phyloP scores from a whole-genome alignment of 2,113 vertebrate species.

The Vicugna pacos region DNA sequence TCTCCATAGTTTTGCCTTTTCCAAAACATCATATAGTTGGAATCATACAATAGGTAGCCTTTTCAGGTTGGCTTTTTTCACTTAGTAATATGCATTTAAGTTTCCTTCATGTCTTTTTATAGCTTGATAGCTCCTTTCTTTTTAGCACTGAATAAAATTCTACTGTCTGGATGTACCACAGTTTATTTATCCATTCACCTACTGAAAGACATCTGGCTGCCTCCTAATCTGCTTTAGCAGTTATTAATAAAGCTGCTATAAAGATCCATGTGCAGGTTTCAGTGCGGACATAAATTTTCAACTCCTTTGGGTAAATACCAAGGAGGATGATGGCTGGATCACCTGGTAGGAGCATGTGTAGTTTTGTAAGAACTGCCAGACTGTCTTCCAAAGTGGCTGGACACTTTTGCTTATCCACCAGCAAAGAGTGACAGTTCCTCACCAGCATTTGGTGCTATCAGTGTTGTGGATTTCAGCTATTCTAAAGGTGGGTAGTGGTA shows the following conservation, averaged over 20 bases:
- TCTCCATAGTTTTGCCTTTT: not conserved
- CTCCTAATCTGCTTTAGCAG: not conserved
- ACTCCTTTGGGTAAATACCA: not conserved
- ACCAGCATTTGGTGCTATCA: not conserved
- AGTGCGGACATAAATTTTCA: not conserved
- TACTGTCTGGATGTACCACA: not conserved
- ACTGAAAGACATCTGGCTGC: not conserved
- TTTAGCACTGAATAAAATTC: not conserved
- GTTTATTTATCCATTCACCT: not conserved
- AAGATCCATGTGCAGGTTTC: not conserved
- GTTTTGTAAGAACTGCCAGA: not conserved
- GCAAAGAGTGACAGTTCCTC: not conserved
- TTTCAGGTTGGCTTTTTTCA: not conserved
- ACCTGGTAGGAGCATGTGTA: not conserved
- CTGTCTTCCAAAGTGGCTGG: not conserved
- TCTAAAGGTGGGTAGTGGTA: not conserved
- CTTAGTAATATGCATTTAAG: not conserved
- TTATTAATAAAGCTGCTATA: not conserved
- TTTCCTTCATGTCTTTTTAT: not conserved
- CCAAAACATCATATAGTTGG: not conserved
- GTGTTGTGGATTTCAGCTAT: not conserved
- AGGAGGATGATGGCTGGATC: not conserved
- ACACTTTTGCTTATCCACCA: not conserved
- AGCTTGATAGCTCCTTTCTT: not conserved
- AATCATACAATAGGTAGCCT: not conserved